Base-by-base conservation (phyloP, 2,888 invertebrate genomes). In the Plebejus melissa region DNA sequence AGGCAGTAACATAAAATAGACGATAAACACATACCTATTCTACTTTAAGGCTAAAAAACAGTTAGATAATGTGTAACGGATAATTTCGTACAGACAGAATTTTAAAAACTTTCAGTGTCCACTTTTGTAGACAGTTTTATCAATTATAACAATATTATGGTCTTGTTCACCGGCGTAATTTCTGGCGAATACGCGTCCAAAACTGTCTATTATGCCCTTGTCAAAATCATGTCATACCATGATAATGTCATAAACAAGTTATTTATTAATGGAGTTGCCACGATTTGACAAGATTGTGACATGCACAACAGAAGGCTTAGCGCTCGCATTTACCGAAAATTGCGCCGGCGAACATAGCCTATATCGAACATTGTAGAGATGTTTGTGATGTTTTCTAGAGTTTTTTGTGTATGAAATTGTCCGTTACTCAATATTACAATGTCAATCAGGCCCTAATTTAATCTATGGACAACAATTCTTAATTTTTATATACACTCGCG, bases 401-500 rank as follows among this genome's bases (percentile, higher is more conserved):
- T 32, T 36, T 4, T 60, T 11, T 22, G 65, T 65, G 13, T 65
- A 65, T 65, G 65, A 65, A 65, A 65, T 65, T 65, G 5, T 36
- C 65, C 32, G 5, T 65, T 65, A 60, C 9, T 22, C 36, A 46
- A 71, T 71, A 72, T 41, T 72, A 65, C 32, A 36, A 5, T 65
- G 65, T 65, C 65, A 36, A 36, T 65, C 65, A 65, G 65, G 65
- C 65, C 65, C 65, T 72, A 82, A 81, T 84, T 81, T 83, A 85
- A 77, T 76, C 84, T 88, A 88, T 89, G 88, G 89, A 90, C 87
- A 88, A 83, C 81, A 81, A 82, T 85, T 86, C 75, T 75, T 71
- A 74, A 72, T 74, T 77, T 75, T 46, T 74, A 74, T 74, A 57
- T 60, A 74, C 60, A 60, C 28, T 46, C 41, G 38, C 28, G 81